Conservation (phyloP, 2,113 vertebrate genomes). For the Dermatemys mawii region DNA sequence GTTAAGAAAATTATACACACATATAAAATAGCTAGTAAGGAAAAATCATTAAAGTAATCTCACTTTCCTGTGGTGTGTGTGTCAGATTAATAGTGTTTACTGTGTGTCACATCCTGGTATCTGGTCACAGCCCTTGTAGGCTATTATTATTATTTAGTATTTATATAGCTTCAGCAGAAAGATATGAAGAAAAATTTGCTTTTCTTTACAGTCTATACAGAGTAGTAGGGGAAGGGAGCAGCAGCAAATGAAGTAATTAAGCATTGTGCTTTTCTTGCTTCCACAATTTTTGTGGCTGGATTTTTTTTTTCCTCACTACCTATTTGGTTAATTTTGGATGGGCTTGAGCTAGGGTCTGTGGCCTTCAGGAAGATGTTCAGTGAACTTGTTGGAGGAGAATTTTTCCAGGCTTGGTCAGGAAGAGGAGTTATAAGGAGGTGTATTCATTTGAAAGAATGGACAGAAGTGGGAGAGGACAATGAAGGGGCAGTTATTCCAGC, state of each 20-base stretch:
- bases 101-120: not conserved
- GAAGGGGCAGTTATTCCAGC: not conserved
- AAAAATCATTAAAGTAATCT: not conserved
- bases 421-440: no score
- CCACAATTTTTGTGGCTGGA: not conserved
- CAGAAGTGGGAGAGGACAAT: not conserved
- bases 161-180: not conserved
- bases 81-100: not conserved
- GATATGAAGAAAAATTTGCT: not conserved
- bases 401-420: not conserved
- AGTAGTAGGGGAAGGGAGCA: not conserved
- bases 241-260: not conserved
- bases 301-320: not conserved
- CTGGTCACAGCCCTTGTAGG: not conserved
- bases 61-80: not conserved
- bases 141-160: not conserved
- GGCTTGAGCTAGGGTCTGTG: not conserved
- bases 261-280: not conserved
- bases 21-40: not conserved
- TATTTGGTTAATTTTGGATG: not conserved
- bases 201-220: not conserved
- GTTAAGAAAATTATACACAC: not conserved
- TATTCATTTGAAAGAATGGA: not conserved
- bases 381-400: not conserved
- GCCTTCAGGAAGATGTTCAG: not conserved